Conservation (phyloP, 2,888 invertebrate species). For the Hedychridium roseum region DNA sequence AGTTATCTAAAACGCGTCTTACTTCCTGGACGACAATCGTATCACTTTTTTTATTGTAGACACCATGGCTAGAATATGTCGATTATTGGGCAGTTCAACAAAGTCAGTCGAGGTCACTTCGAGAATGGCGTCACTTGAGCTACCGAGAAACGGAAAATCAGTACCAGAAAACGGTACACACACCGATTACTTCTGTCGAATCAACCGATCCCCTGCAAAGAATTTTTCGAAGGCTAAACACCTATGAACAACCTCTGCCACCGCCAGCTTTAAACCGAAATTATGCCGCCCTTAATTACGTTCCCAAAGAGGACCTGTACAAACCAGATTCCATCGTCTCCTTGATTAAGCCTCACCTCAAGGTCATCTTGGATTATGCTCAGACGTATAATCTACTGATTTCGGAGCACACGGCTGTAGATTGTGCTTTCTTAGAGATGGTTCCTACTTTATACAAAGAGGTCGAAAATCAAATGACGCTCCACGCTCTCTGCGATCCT, state of each 20-base stretch:
- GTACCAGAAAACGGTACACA: conserved; percentile 36
- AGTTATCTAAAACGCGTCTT: no score
- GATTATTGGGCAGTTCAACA: conserved; percentile 68
- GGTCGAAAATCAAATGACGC: conserved; percentile 65
- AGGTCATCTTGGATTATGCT: conserved; percentile 64
- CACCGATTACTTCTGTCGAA: conserved; percentile 34
- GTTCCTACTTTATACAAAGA: conserved; percentile 70
- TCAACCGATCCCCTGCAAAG: conserved; percentile 66
- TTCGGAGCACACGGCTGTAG: conserved; percentile 73
- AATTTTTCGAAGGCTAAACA: conserved; percentile 69
- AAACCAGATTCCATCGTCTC: conserved; percentile 62
- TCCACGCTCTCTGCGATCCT: conserved; percentile 67
- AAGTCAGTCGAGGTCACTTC: conserved; percentile 65
- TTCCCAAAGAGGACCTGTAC: conserved; percentile 60
- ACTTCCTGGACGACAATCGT: no score
- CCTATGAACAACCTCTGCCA: conserved; percentile 71
- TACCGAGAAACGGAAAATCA: conserved; percentile 63
- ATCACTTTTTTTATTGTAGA: conserved; percentile 49
- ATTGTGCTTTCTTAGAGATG: conserved; percentile 71
- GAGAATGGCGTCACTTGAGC: conserved; percentile 68
- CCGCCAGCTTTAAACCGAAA: conserved; percentile 67
- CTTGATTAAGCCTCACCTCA: conserved; percentile 64
- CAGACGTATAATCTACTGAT: conserved; percentile 69
- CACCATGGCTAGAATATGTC: conserved; percentile 75
- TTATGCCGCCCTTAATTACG: conserved; percentile 63